Base-by-base conservation (phyloP, 2,888 invertebrate species). In the Helleia helle region DNA sequence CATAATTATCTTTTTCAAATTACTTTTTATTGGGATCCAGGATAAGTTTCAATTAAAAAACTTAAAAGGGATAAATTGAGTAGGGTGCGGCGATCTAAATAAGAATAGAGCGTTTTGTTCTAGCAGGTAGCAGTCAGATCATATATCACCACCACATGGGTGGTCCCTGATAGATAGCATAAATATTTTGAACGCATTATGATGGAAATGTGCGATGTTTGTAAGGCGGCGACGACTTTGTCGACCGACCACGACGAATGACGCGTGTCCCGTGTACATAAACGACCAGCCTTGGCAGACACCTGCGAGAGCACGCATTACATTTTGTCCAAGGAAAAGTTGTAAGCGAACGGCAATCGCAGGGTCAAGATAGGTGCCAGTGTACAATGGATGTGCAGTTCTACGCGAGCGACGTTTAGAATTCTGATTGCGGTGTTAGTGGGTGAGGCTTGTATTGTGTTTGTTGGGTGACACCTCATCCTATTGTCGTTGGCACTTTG, bases 131-230 rank as follows among this genome's bases (percentile, higher is more conserved):
- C 53, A 62, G 66, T 68, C 65, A 70, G 68, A 79, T 79, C 71
- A 54, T 62, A 59, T 80, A 75, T 71, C 76, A 64, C 49, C 57
- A 48, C 47, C 60, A 44, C 65, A 43, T 81, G 84, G 84, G 84
- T 84, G 84, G 84, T 80, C 84, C 58, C 47, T 55, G 64, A 65
- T 65, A 71, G 68, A 79, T 75, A 69, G 71, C 75, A 75, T 65
- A 73, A 72, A 75, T 68, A 77, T 76, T 75, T 76, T 74, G 66
- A 71, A 62, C 69, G 72, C 62, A 83, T 84, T 84, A 74, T 81
- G 63, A 84, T 84, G 80, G 69, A 69, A 83, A 84, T 84, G 59
- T 53, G 65, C 56, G 58, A 66, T 59, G 69, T 60, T 58, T 65
- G 66, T 57, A 56, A 63, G 61, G 58, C 65, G 58, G 65, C 61